Base-by-base conservation (phyloP, 2,113 vertebrate species). In the Apodemus speciosus region DNA sequence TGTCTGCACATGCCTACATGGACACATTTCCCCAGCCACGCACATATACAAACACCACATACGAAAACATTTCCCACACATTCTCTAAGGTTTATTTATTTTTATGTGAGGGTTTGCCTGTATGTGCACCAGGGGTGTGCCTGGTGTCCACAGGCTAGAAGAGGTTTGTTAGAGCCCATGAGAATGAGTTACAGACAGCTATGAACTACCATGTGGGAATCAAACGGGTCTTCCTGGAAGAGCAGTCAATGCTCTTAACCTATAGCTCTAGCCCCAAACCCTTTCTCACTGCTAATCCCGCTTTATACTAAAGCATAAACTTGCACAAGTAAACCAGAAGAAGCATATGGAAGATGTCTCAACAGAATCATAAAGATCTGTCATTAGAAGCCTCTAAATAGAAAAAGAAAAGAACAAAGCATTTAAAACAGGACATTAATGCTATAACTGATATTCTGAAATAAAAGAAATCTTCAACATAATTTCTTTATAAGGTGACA, bases 401-500 rank as follows among this genome's bases (percentile, higher is more conserved):
- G 60, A 32, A 32, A 81, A 90, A 79, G 68, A 62, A 35, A 69
- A 13, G 35, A 69, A 92, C 38, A 58, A 71, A 94, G 5, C 32
- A 91, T 89, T 79, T 89, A 87, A 85, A 76, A 89, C 71, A 83
- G n/a, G 18, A 43, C 9, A 85, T 76, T 92, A 49, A 49, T 88
- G 58, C 84, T 64, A 53, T 25, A 93, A 69, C 2, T 87, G 49
- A 85, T 77, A 27, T 91, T 35, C 71, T 77, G 85, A 95, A 85
- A 30, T 60, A 77, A 92, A 11, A 60, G 23, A 27, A 76, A 89
- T 2, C 72, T 90, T 86, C 60, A 86, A 83, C 16, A 58, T 13
- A 92, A 85, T 96, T 27, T 93, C 40, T 23, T 90, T 93, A 83
- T 71, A 35, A 23, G 58, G 79, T 90, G 38, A 90, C 0, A 77